phyloP scores from a whole-genome alignment of 2,113 vertebrate genomes.

The Brachypteracias leptosomus region DNA sequence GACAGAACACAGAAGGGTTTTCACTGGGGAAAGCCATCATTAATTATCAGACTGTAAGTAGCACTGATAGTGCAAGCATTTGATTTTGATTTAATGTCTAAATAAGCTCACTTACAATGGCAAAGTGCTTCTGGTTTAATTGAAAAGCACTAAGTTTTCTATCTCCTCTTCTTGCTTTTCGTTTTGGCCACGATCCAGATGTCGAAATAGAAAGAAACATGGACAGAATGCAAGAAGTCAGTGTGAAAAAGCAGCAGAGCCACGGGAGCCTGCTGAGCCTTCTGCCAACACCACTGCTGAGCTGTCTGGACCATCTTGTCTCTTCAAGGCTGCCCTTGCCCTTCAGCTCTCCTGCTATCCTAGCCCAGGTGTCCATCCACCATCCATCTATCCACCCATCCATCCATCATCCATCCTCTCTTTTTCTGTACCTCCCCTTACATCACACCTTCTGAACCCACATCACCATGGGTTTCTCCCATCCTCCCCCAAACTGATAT shows the following conservation, averaged over 20 bases:
- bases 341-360: neutral
- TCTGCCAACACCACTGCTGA: neutral
- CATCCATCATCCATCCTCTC: neutral
- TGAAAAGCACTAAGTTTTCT: slow-evolving; percentile 55
- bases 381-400: neutral
- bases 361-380: fast-evolving
- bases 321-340: neutral
- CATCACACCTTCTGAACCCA: neutral
- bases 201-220: slow-evolving; percentile 26
- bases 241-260: neutral
- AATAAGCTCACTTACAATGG: slow-evolving; percentile 51
- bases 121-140: slow-evolving; percentile 56
- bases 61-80: slow-evolving; percentile 46
- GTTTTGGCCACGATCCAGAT: slow-evolving; percentile 43
- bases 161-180: neutral
- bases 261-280: neutral
- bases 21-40: slow-evolving; percentile 37
- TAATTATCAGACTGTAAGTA: slow-evolving; percentile 62
- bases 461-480: fast-evolving
- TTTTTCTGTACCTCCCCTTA: neutral
- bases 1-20: slow-evolving; percentile 33
- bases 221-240: slow-evolving; percentile 9
- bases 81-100: slow-evolving; percentile 70
- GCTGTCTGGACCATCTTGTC: neutral
- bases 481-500: neutral